Conservation (phyloP, 2,113 vertebrate genomes). For the Tilapia sparmanii region DNA sequence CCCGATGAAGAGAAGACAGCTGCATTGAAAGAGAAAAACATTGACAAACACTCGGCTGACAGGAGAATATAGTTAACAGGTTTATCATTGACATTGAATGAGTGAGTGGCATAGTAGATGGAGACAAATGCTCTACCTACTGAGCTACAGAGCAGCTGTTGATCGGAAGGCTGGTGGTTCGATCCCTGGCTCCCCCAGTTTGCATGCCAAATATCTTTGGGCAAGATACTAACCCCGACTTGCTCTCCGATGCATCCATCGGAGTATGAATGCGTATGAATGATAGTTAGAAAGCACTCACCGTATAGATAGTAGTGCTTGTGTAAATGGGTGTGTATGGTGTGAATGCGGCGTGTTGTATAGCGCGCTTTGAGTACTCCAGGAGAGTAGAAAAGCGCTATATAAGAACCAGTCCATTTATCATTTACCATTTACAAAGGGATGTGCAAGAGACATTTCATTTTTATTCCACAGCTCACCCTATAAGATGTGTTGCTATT, state of each 20-base stretch:
- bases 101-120: background rate
- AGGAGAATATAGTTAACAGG: background rate
- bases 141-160: background rate
- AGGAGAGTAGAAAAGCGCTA: background rate
- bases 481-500: background rate
- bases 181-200: background rate
- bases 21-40: background rate
- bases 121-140: background rate
- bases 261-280: background rate
- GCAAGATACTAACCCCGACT: background rate
- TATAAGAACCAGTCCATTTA: background rate
- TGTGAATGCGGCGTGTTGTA: background rate
- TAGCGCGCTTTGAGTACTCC: rapidly evolving
- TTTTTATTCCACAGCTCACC: background rate
- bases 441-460: background rate
- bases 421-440: background rate
- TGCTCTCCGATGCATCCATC: background rate
- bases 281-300: background rate
- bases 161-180: background rate
- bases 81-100: background rate
- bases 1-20: background rate
- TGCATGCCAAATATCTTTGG: background rate
- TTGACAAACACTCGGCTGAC: background rate
- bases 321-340: background rate
- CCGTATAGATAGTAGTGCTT: background rate